Base-by-base conservation (phyloP, 2,113 vertebrate species). In the Scortum barcoo region DNA sequence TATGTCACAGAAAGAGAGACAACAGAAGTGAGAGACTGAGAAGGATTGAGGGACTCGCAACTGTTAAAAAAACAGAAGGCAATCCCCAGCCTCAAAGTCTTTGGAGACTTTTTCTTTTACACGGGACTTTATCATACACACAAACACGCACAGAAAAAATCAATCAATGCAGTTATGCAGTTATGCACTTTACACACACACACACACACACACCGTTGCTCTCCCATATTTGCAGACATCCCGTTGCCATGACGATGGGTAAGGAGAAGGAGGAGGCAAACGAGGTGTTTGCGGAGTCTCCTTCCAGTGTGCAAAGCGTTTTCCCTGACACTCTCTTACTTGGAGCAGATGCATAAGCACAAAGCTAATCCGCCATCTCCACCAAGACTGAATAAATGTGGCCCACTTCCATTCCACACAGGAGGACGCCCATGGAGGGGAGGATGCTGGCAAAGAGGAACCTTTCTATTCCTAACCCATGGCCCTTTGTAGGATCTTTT, bases 211-310 rank as follows among this genome's bases (percentile, higher is more conserved):
- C 76, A 83, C 17, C 26, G 20, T 13, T 60, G 38, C 33, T 58
- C 75, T 54, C 86, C 48, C 30, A 42, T 87, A 84, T 88, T 86
- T 85, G 83, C 91, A 91, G 88, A 93, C 86, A 86, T 91, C 77
- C 72, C 72, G 92, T 95, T 95, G 91, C 93, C 92, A 94, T 94
- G 93, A 86, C 80, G 57, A 95, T 85, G 79, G 57, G 62, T 44
- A 20, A 80, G 75, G 75, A 84, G 71, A 57, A 85, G 77, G 80
- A 80, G 46, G 85, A 40, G 85, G 83, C 30, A 40, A 65, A 57
- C 3, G 20, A 86, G 84, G 80, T 81, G 86, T 90, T 90, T 90
- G 79, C 14, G 85, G 88, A 89, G 80, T 88, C 80, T 89, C 88
- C 86, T 88, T 89, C 80, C 86, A 85, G 76, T 78, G 78, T 83